Base-by-base conservation (phyloP, 2,113 vertebrate species). In the Ahaetulla prasina region DNA sequence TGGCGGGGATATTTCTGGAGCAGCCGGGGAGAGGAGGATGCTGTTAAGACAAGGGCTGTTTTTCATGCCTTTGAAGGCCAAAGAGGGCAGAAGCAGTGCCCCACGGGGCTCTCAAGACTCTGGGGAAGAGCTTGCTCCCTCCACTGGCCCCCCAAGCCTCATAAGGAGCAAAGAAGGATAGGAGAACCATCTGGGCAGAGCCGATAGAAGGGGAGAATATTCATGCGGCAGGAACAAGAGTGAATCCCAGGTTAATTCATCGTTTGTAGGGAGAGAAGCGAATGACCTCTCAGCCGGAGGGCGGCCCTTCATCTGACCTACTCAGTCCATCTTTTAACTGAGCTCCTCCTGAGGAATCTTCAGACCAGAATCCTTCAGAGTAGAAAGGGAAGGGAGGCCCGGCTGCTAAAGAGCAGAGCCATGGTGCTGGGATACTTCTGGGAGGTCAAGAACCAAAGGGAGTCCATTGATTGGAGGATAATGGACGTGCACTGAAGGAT, bases 281-380 rank as follows among this genome's bases (percentile, higher is more conserved):
- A 50, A 92, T 0, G 25, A 47, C 85, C 35, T 92, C 39, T 87
- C 68, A 43, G 80, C 39, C 52, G 92, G 85, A 54, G 45, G 85
- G 43, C 92, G 92, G 8, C 89, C 93, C 54, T 91, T 3, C n/a
- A 89, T 3, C 92, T 94, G 90, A 12, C 88, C 84, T 94, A 92
- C 93, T 90, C 45, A 92, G 8, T 89, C 91, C 8, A 57, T 92
- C 18, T 88, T 95, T 94, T 95, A 91, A 10, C 35, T 90, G 4
- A 86, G 68, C 52, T 92, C 86, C 23, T 60, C 23, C 2, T 27
- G 55, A 27, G 25, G 23, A 27, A 27, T 9, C 55, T 54, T 54
- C 20, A 54, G 53, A 6, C 5, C 18, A 22, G 53, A 6, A 22
- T 54, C 20, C 53, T 54, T 7, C 55, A 27, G 23, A 60, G 55